phyloP scores from a whole-genome alignment of 1,140 invertebrate genomes.

The Neocloeon triangulifer region DNA sequence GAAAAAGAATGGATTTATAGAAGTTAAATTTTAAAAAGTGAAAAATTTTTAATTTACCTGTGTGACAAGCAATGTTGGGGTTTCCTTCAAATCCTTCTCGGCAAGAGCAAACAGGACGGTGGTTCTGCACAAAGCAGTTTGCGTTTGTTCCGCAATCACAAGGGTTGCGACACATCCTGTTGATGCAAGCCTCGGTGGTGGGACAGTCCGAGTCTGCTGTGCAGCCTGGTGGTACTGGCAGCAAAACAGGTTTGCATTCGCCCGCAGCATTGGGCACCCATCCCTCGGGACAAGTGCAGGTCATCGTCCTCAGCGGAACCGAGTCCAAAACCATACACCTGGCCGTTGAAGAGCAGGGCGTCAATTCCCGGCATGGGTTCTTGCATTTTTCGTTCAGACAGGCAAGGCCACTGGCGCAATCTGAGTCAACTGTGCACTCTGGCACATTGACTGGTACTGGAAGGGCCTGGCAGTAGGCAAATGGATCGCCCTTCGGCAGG shows the following conservation, averaged over 20 bases:
- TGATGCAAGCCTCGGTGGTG: constrained; percentile 55
- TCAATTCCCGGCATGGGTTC: constrained; percentile 49
- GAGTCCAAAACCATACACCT: constrained; percentile 58
- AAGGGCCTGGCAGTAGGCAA: constrained; percentile 42
- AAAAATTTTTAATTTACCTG: constrained; percentile 14
- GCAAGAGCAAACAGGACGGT: constrained; percentile 68
- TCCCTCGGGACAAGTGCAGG: constrained; percentile 61
- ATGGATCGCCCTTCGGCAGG: constrained; percentile 49
- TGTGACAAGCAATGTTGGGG: constrained; percentile 51
- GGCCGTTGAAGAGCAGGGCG: constrained; percentile 43
- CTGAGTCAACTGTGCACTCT: constrained; percentile 50
- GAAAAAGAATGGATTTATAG: not conserved
- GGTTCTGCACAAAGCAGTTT: constrained; percentile 56
- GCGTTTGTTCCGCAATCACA: constrained; percentile 72
- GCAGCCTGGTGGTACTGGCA: constrained; percentile 46
- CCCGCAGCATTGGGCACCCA: constrained; percentile 54
- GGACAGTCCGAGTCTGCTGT: constrained; percentile 52
- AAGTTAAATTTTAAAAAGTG: not conserved
- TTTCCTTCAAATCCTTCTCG: constrained; percentile 61
- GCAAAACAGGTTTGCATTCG: constrained; percentile 35
- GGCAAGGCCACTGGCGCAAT: constrained; percentile 55
- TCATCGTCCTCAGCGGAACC: constrained; percentile 58
- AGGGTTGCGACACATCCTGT: constrained; percentile 61
- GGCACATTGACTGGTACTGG: constrained; percentile 25
- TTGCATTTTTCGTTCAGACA: constrained; percentile 58